Base-by-base conservation (phyloP, 2,113 vertebrate species). In the Microcebus tavaratra region DNA sequence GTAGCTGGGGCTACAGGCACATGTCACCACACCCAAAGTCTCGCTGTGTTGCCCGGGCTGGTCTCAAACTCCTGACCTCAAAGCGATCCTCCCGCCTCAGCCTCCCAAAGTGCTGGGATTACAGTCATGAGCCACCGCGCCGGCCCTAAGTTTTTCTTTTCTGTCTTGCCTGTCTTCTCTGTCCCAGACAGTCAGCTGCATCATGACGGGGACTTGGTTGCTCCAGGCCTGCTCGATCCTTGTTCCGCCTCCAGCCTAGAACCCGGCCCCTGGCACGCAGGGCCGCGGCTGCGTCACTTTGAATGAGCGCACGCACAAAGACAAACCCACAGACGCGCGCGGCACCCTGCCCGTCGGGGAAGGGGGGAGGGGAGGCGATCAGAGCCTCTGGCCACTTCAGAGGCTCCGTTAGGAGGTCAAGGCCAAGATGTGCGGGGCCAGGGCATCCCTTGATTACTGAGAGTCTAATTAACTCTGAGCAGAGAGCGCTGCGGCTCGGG, bases 381-480 rank as follows among this genome's bases (percentile, higher is more conserved):
- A 83, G 39, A 31, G 67, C 29, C 67, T 83, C 76, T 0, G 2
- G 70, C 76, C 92, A n/a, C 78, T 65, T 75, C 68, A 79, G 70
- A 57, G 76, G 63, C 48, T 59, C 78, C 63, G 88, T 76, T 6
- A 61, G 82, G 97, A 98, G 98, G 98, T 96, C 95, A 88, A 96
- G 36, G 93, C 65, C 42, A 73, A 84, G 96, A 75, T 84, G 79
- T 57, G 31, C 63, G 94, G 96, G 98, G 98, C 98, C 98, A 97
- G 89, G 78, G 91, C 85, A 97, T 84, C 93, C 94, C 97, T 96
- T 97, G 98, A 98, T 98, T 95, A 95, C 86, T 61, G 92, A 95
- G 97, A 96, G 97, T 97, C 98, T 98, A 97, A 98, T 98, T 98
- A 98, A 98, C 98, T 98, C 93, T 14, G 36, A 61, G 5, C 29